Evolutionary conservation across 37 sponge, comb jelly and placozoan genomes (phyloP), one percentile per base, ranked within the genome.

Genomic region (Ianthella basta): DNA sequence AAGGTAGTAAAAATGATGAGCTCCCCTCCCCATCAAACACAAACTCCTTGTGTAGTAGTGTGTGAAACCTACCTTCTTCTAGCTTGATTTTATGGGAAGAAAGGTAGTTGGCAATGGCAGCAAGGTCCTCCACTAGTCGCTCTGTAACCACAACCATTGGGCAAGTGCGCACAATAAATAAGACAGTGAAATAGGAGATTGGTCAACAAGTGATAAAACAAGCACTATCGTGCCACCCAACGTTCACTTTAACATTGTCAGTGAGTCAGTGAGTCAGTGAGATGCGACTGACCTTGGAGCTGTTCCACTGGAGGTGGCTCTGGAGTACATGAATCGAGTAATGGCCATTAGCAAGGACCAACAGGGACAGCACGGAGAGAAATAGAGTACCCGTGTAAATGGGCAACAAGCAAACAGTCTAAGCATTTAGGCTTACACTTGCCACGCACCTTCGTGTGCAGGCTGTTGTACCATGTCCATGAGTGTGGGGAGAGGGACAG

Each of bases 401-500:
- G 10, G 63, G 63, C 2, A 27, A 61, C 25, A 12, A 2, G 25
- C 27, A 61, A 4, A 61, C 14, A 61, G 10, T 25, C 27, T 25
- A 61, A 2, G 2, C 36, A 34, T 33, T 24, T 24, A n/a, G 41
- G 13, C n/a, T 4, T 41, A 41, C 24, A 18, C 16, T 12, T 55
- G 18, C 14, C 38, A 34, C 59, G 5, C 59, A 93, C 94, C 94
- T 87, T 93, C 94, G 15, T 33, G 38, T 24, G 85, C 66, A 23
- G 88, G 81, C 32, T 59, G 74, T 18, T 82, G 27, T 16, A 88
- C 87, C n/a, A 91, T 91, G 68, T 94, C 95, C 55, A 83, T 84
- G 21, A 94, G 87, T 1, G 60, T 82, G 18, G 91, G 70, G 56
- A 88, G 56, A 30, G 91, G 91, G 0, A 95, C 94, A 55, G 91